A percentile compares a stretch with the other conserved stretches of the same genome.
phyloP scores from a whole-genome alignment of 2,797 vertebrate species.

The Phoebastria nigripes region DNA sequence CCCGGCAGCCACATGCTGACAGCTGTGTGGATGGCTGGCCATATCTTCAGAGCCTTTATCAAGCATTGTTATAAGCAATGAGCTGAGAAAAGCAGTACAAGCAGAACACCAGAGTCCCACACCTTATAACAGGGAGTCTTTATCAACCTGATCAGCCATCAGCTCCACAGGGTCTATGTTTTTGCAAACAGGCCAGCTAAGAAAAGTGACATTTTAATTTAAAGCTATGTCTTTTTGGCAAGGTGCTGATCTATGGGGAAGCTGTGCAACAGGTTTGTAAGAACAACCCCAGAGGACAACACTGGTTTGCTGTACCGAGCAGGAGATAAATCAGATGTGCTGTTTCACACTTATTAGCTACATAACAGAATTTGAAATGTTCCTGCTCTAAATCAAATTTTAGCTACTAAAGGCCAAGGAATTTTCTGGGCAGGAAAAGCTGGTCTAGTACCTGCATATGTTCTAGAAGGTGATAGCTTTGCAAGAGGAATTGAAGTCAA shows the following conservation, averaged over 20 bases:
- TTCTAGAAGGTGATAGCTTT: neutral
- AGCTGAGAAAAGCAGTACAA: neutral
- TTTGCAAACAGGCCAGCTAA: neutral
- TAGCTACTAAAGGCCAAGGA: neutral
- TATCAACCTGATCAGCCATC: neutral
- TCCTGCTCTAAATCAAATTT: slow-evolving; percentile 8
- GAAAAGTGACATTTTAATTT: slow-evolving; percentile 1
- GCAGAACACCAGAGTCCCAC: neutral
- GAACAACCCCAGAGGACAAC: neutral
- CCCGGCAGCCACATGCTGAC: neutral
- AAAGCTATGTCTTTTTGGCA: slow-evolving; percentile 8
- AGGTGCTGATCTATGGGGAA: neutral
- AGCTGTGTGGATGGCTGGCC: neutral
- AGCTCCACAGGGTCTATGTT: neutral
- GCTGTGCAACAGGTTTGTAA: neutral
- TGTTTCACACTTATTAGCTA: neutral
- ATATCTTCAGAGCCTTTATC: neutral
- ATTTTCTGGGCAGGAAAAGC: neutral
- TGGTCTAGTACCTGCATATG: neutral
- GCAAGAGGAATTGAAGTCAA: neutral
- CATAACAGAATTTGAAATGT: neutral
- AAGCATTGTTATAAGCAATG: neutral
- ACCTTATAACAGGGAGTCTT: neutral
- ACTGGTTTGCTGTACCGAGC: neutral
- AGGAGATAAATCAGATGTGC: neutral